Evolutionary conservation across 1,140 invertebrate species (phyloP).

Genomic region (Helicoverpa armigera): DNA sequence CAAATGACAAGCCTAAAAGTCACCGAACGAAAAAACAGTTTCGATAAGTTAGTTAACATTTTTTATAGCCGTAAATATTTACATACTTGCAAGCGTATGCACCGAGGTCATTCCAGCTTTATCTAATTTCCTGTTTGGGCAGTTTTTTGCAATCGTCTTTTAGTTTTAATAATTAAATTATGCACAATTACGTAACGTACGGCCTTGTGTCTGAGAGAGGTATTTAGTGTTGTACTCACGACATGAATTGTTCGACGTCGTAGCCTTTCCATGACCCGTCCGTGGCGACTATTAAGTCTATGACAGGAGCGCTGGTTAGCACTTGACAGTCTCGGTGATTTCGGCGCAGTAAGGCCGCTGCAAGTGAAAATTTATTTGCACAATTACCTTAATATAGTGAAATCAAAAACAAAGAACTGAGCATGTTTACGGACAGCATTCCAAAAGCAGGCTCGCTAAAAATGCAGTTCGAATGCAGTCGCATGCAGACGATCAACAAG

Average conservation of each 20-base stretch:
- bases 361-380: constrained; percentile 52
- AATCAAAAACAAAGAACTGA: neutral
- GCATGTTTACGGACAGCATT: neutral
- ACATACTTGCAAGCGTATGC: neutral
- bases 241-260: constrained; percentile 86
- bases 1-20: too few relatives aligned
- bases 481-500: neutral
- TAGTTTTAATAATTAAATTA: constrained; percentile 13
- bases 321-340: constrained; percentile 76
- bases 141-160: constrained; percentile 17
- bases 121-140: constrained; percentile 13
- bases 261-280: constrained; percentile 86
- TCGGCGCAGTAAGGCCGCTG: constrained; percentile 69
- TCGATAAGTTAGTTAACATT: too few relatives aligned
- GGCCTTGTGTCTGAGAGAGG: neutral
- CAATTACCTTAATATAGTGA: neutral
- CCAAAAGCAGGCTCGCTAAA: neutral
- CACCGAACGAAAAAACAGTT: neutral
- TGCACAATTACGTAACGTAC: constrained; percentile 29
- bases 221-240: constrained; percentile 77
- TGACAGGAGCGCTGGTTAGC: constrained; percentile 67
- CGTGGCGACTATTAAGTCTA: constrained; percentile 85
- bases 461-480: constrained; percentile 18
- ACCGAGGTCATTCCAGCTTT: constrained; percentile 10
- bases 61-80: neutral